These are phyloP conservation scores for Orthosia cruda DNA, from an alignment of 2,888 invertebrate genomes.

Conservation along the genomic window DNA sequence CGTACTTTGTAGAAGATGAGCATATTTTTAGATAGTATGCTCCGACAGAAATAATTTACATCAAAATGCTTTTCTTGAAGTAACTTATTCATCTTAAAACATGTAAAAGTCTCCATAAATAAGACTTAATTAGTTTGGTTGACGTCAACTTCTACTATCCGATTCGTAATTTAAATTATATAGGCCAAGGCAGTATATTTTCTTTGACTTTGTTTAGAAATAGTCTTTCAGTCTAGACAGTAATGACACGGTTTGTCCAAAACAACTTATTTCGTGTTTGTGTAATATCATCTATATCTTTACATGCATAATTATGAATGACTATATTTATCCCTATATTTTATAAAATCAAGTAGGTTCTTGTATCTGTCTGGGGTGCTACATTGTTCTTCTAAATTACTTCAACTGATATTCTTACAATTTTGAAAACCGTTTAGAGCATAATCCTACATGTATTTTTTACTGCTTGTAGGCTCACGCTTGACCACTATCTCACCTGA, in stretches of 20 bases:
- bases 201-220: neutral
- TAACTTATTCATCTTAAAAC: neutral
- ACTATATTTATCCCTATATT: no score
- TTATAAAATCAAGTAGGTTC: no score
- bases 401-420: no score
- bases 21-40: neutral
- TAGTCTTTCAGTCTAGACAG: slow-evolving; percentile 15
- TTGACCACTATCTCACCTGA: no score
- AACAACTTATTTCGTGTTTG: neutral
- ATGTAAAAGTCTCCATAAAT: neutral
- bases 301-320: no score
- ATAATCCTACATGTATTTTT: no score
- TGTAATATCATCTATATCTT: no score
- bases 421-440: no score
- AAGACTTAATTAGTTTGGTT: neutral
- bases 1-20: slow-evolving; percentile 7
- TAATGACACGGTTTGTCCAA: neutral
- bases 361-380: no score
- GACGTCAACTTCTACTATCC: neutral
- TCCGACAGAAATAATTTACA: neutral
- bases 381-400: no score
- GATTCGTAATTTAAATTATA: neutral
- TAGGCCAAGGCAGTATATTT: neutral
- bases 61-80: neutral
- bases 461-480: no score